phyloP scores from a whole-genome alignment of 2,113 vertebrate species.

The Microtus richardsoni region DNA sequence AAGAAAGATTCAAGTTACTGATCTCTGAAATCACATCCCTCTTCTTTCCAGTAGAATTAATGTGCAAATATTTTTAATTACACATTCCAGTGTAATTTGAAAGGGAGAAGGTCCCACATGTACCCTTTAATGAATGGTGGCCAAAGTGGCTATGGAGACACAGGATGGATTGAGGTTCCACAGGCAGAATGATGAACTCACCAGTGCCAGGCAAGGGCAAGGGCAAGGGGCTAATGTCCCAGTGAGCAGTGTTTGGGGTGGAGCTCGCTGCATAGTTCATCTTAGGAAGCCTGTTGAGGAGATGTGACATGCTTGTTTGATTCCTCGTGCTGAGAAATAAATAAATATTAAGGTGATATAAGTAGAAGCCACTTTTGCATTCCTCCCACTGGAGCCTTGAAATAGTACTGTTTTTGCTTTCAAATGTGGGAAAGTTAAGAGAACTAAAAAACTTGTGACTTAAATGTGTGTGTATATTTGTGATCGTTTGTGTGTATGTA shows the following conservation, averaged over 20 bases:
- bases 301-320: no score
- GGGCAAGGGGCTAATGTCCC: not conserved
- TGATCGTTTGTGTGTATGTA: not conserved
- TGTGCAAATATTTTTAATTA: conserved; percentile 68
- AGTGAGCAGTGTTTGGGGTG: not conserved
- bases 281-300: not conserved
- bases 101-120: conserved; percentile 64
- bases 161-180: conserved; percentile 39
- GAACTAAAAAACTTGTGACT: not conserved
- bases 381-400: not conserved
- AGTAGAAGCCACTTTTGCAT: not conserved
- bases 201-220: not conserved
- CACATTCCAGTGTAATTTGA: conserved; percentile 70
- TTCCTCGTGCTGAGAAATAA: not conserved
- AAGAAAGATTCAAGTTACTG: not conserved
- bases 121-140: conserved; percentile 48
- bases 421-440: not conserved
- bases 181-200: conserved; percentile 48
- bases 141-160: not conserved
- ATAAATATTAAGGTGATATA: not conserved
- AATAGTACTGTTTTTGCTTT: not conserved
- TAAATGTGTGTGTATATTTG: not conserved
- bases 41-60: not conserved
- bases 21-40: conserved; percentile 34
- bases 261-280: no score